Evolutionary conservation across 2,888 invertebrate species (phyloP).

Genomic region (Eugnorisma glareosa): DNA sequence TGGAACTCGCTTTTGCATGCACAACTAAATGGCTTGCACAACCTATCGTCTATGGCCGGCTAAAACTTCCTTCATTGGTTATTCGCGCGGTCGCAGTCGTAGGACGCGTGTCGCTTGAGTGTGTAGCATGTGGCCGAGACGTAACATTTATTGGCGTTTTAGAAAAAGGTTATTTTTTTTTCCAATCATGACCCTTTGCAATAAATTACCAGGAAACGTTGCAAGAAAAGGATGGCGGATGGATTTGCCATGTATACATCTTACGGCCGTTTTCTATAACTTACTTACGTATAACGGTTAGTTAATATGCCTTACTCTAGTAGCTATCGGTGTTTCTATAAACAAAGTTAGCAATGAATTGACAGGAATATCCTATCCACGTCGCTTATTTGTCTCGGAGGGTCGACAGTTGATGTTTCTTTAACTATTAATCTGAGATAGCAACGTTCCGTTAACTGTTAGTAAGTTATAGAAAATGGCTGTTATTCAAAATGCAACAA

Average conservation of each 20-base stretch:
- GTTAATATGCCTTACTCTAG: no score
- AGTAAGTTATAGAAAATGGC: no score
- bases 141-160: constrained; percentile 3
- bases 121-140: background rate
- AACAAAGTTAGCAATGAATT: no score
- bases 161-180: background rate
- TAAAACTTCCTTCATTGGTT: background rate
- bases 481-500: no score
- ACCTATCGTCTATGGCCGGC: background rate
- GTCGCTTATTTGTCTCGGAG: no score
- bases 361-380: no score
- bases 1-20: background rate
- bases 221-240: background rate
- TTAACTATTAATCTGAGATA: no score
- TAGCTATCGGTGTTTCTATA: no score
- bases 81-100: background rate
- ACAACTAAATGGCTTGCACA: background rate
- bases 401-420: no score
- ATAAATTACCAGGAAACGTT: background rate
- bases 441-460: no score
- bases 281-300: no score
- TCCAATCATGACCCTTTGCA: background rate
- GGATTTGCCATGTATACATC: background rate
- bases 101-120: background rate
- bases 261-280: no score